These are phyloP conservation scores for Anagrus nilaparvatae DNA, from an alignment of 1,140 invertebrate genomes.

Conservation along the genomic window DNA sequence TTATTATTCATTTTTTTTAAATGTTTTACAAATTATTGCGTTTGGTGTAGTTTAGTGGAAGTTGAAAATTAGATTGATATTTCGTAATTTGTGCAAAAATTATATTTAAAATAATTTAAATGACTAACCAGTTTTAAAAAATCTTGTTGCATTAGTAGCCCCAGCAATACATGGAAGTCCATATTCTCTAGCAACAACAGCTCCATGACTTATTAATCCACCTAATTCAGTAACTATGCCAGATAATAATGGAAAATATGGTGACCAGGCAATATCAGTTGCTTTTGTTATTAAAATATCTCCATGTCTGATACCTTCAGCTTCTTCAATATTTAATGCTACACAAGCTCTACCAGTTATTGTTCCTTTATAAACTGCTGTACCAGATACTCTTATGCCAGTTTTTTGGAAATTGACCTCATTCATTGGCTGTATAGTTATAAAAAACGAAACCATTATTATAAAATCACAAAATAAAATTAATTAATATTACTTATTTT, in stretches of 20 bases:
- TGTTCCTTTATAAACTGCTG: slow-evolving; percentile 59
- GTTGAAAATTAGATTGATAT: neutral
- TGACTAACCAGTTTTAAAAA: slow-evolving; percentile 59
- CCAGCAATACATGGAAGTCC: slow-evolving; percentile 75
- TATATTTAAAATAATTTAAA: slow-evolving; percentile 1
- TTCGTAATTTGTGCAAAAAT: no score
- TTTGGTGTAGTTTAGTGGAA: neutral
- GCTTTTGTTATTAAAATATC: slow-evolving; percentile 70
- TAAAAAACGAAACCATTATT: no score
- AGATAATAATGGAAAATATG: slow-evolving; percentile 70
- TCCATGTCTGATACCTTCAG: slow-evolving; percentile 41
- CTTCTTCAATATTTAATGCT: slow-evolving; percentile 44
- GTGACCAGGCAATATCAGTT: slow-evolving; percentile 81
- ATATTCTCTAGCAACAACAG: slow-evolving; percentile 81
- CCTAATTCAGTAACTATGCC: slow-evolving; percentile 79
- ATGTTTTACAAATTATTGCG: neutral
- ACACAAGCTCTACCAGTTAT: slow-evolving; percentile 60
- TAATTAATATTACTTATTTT: no score
- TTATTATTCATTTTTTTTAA: neutral
- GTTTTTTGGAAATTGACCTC: no score
- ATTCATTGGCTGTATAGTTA: neutral
- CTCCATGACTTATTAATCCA: slow-evolving; percentile 77
- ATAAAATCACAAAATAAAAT: no score
- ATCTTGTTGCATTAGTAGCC: slow-evolving; percentile 52
- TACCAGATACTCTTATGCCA: slow-evolving; percentile 39